Conservation (phyloP, 1,140 invertebrate species). For the Calliopsis andreniformis region DNA sequence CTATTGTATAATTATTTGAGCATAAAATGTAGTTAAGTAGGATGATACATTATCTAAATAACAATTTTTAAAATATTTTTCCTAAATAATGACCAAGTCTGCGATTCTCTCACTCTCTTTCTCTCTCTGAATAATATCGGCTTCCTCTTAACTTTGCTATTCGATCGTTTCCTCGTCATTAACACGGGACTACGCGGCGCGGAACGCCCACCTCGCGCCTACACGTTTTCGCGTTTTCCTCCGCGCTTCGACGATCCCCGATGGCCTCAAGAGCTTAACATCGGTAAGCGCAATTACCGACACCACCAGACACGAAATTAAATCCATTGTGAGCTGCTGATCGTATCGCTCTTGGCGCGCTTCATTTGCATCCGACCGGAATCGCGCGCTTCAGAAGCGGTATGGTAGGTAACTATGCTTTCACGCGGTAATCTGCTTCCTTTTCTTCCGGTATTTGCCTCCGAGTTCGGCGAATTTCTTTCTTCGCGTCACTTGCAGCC, state of each 20-base stretch:
- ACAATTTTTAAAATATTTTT: no score
- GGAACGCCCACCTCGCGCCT: conserved; percentile 46
- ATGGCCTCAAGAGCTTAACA: conserved; percentile 3
- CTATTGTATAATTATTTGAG: no score
- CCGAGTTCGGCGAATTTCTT: no score
- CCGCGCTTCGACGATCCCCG: conserved; percentile 22
- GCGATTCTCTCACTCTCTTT: no score
- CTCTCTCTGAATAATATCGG: no score
- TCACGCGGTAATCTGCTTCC: no score
- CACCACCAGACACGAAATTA: conserved; percentile 54
- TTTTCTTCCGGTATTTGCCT: no score
- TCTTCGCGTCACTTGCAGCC: no score
- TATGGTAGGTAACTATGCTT: no score
- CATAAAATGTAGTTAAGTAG: no score
- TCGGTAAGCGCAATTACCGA: conserved; percentile 57
- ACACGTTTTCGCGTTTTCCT: conserved; percentile 44
- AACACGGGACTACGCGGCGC: conserved; percentile 31
- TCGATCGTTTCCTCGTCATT: conserved; percentile 56
- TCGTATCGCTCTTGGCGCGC: conserved; percentile 8
- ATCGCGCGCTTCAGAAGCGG: neutral
- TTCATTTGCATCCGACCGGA: conserved; percentile 42
- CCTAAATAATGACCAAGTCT: no score
- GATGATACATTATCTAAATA: no score
- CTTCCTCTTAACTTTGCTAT: conserved; percentile 22
- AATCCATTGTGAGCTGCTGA: conserved; percentile 55